Base-by-base conservation (phyloP, 2,113 vertebrate species). In the Oreotrochilus melanogaster region DNA sequence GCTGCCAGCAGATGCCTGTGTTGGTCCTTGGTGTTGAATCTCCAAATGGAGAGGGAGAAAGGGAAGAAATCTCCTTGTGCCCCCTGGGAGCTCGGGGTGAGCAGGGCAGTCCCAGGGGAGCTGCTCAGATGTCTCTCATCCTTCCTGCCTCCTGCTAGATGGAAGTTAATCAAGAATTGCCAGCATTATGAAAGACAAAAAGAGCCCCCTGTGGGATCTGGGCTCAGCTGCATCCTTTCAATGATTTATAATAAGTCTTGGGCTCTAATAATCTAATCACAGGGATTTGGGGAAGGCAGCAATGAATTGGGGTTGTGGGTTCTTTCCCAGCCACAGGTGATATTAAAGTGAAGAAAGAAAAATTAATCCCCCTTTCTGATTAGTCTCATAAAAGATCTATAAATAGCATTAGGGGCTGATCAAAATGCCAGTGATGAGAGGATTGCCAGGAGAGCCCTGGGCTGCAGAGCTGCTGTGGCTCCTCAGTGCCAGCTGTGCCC, bases 211-310 rank as follows among this genome's bases (percentile, higher is more conserved):
- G 64, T 67, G 89, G 87, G 93, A 82, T 74, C 47, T 73, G 81
- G 69, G 72, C 92, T 95, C 95, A 95, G 91, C 92, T 91, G 96
- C 48, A 73, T 93, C 90, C 90, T 93, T 95, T 96, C 83, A 78
- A 64, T 93, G 75, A 82, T 81, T 87, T 93, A 79, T 95, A 83
- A 42, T 61, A 76, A 90, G 87, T 78, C 82, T 88, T 37, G 47
- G 88, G 88, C 86, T 95, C 69, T 71, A 54, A 93, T 86, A 95
- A 92, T 73, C 76, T 87, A 92, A 95, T 91, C 66, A 13, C n/a
- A 9, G 61, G 90, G 94, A 94, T 95, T 54, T 95, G 94, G 76
- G 88, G 66, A 84, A 60, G 86, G 92, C 94, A 88, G 76, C 53
- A 50, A 85, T 45, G 76, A 48, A 33, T 93, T 86, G 88, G 39